Evolutionary conservation across 2,888 invertebrate species (phyloP).

Genomic region (Hemicrepidius hirtus): DNA sequence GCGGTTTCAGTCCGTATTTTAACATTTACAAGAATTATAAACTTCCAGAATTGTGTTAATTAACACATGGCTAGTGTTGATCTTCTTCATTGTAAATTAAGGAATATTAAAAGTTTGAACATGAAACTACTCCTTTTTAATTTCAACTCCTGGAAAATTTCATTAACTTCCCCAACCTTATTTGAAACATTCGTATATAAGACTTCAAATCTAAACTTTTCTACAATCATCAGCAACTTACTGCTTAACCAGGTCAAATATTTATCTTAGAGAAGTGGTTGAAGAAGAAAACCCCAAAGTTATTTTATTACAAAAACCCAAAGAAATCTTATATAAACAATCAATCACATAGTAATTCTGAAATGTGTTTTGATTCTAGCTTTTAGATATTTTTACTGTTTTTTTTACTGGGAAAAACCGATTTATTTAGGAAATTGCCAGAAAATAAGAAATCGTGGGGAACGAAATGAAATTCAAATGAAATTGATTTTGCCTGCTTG

Average conservation of each 20-base stretch:
- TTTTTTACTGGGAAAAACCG: background rate
- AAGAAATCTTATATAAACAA: background rate
- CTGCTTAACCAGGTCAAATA: background rate
- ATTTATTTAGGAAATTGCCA: conserved; percentile 15
- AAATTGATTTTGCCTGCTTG: background rate
- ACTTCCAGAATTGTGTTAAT: background rate
- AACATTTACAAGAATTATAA: background rate
- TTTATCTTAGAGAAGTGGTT: conserved; percentile 12
- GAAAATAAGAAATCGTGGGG: background rate
- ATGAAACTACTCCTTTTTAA: too few species aligned
- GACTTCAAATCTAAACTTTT: too few species aligned
- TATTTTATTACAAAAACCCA: conserved; percentile 10
- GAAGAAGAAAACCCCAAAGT: background rate
- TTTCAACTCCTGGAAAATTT: too few species aligned
- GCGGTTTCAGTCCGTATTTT: conserved; percentile 4
- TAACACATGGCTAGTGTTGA: too few species aligned
- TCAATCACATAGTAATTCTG: conserved; percentile 21
- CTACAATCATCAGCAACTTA: background rate
- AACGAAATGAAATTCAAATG: background rate
- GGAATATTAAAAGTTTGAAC: too few species aligned
- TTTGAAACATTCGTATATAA: too few species aligned
- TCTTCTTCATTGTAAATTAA: too few species aligned
- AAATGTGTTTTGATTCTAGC: background rate
- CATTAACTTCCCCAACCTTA: too few species aligned
- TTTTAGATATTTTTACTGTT: background rate